phyloP scores from a whole-genome alignment of 2,888 invertebrate species.

The Sclerodermus sp. region DNA sequence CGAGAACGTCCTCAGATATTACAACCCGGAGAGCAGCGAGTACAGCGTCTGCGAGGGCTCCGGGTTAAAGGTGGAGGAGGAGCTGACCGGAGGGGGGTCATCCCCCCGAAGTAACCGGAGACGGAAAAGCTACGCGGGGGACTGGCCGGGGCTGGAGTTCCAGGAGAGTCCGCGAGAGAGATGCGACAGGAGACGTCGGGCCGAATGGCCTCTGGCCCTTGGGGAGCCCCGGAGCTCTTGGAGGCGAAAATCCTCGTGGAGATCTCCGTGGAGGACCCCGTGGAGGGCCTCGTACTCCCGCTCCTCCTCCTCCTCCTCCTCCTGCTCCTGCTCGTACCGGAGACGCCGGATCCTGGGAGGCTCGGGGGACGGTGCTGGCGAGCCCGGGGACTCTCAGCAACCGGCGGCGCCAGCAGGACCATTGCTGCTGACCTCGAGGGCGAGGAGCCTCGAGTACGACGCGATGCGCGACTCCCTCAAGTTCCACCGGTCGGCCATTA shows the following conservation, averaged over 20 bases:
- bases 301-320: conserved; percentile 2
- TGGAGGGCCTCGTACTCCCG: conserved; percentile 1
- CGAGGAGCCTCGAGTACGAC: conserved; percentile 51
- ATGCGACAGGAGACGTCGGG: conserved; percentile 26
- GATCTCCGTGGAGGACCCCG: neutral
- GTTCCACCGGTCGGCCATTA: too few relatives aligned
- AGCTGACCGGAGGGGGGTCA: neutral
- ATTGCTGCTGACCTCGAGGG: conserved; percentile 41
- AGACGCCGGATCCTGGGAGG: too few relatives aligned
- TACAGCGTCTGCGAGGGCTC: conserved; percentile 48
- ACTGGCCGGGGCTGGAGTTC: conserved; percentile 47
- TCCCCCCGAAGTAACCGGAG: conserved; percentile 35
- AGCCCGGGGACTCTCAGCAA: too few relatives aligned
- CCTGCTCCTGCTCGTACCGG: conserved; percentile 1
- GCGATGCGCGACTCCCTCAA: conserved; percentile 29
- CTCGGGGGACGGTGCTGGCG: too few relatives aligned
- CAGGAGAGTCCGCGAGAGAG: conserved; percentile 45
- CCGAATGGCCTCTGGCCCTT: too few relatives aligned
- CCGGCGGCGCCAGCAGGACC: too few relatives aligned
- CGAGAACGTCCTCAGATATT: conserved; percentile 52
- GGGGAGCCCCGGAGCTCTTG: too few relatives aligned
- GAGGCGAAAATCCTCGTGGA: too few relatives aligned
- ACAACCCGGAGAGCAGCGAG: conserved; percentile 52
- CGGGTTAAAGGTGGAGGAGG: conserved; percentile 46
- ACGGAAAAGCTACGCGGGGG: conserved; percentile 51